Evolutionary conservation across 2,113 vertebrate species (phyloP).

Genomic region (Spea multiplicata): DNA sequence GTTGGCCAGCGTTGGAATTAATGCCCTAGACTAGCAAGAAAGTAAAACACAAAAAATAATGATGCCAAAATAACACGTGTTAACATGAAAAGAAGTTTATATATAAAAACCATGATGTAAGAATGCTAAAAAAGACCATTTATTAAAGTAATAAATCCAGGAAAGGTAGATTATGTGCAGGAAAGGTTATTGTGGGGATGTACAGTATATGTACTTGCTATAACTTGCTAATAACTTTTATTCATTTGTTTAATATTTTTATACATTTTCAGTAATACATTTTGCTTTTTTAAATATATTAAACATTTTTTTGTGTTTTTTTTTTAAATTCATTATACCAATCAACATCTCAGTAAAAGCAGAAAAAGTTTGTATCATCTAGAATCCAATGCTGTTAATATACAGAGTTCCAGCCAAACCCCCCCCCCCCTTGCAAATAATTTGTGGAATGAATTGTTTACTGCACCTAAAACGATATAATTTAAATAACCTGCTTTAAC

Average conservation of each 20-base stretch:
- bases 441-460: slow-evolving; percentile 16
- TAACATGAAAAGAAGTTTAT: too few relatives aligned
- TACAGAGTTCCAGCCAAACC: not conserved
- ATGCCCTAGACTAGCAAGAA: not conserved
- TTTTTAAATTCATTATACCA: slow-evolving; percentile 6
- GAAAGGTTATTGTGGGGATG: too few relatives aligned
- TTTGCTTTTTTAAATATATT: not conserved
- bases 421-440: not conserved
- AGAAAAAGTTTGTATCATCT: not conserved
- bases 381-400: not conserved
- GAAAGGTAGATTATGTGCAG: too few relatives aligned
- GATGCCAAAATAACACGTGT: too few relatives aligned
- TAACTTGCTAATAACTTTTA: not conserved
- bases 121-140: too few relatives aligned
- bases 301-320: not conserved
- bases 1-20: not conserved
- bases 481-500: slow-evolving; percentile 34
- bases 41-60: too few relatives aligned
- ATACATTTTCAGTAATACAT: slow-evolving; percentile 3
- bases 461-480: slow-evolving; percentile 18
- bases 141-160: too few relatives aligned
- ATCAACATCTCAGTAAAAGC: slow-evolving; percentile 23
- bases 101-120: too few relatives aligned
- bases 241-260: not conserved
- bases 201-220: too few relatives aligned